phyloP scores from a whole-genome alignment of 2,113 vertebrate genomes.

The Cynopterus brachyotis region DNA sequence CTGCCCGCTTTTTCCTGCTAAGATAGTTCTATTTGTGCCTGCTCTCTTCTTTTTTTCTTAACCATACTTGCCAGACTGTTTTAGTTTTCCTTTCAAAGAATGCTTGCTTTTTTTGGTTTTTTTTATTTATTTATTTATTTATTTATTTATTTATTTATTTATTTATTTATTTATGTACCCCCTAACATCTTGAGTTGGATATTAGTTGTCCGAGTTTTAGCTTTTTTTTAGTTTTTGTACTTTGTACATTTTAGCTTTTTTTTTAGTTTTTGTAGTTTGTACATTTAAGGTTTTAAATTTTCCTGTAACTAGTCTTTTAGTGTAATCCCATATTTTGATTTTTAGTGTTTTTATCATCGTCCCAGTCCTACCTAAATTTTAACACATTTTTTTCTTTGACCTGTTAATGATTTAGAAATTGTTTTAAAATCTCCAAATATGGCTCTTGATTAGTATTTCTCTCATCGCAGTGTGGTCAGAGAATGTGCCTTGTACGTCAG shows the following conservation, averaged over 20 bases:
- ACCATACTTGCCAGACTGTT: not conserved
- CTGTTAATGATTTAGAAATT: not conserved
- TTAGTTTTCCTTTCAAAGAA: not conserved
- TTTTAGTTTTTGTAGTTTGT: not conserved
- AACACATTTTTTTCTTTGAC: not conserved
- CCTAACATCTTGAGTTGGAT: not conserved
- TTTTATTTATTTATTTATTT: not conserved
- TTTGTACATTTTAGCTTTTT: conserved; percentile 30
- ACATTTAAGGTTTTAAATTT: not conserved
- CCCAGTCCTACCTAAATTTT: not conserved
- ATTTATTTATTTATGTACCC: no score
- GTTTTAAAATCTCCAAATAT: not conserved
- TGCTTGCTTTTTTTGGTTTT: conserved; percentile 1
- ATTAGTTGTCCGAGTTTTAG: not conserved
- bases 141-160: no score
- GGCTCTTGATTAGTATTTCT: not conserved
- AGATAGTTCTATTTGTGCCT: not conserved
- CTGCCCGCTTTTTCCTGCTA: not conserved
- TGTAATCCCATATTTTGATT: not conserved
- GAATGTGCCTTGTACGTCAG: not conserved
- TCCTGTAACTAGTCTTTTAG: not conserved
- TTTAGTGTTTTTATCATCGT: not conserved
- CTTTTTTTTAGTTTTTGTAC: not conserved
- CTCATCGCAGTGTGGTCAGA: not conserved
- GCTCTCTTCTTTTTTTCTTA: not conserved